Evolutionary conservation across 2,888 invertebrate species (phyloP), one percentile per base, ranked within the genome.

Genomic region (Yponomeuta malinellus): DNA sequence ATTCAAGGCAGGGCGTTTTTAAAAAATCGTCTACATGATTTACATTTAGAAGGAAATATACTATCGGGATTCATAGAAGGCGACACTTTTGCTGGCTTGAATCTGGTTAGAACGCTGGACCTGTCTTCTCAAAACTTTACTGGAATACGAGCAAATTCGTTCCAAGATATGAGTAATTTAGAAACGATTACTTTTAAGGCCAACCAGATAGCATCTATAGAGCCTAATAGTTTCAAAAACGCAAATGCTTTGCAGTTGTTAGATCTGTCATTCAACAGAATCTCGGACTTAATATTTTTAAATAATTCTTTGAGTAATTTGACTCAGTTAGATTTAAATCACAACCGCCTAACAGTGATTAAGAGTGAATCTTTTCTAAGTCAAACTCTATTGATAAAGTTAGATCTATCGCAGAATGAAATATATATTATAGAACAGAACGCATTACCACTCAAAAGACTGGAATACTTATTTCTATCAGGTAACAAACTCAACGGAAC

Each of bases 371-470:
- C 78, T 4, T 90, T 90, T 72, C 65, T 73, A 48, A 81, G 78
- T 64, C 86, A 88, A 76, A 76, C 71, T 3, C 73, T 74, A 15
- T 64, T 91, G n/a, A 80, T 74, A 63, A 82, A 73, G 72, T 73
- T 91, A 70, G 88, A 90, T 72, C 72, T 91, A 69, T 87, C 89
- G 8, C 78, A 77, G 72, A 91, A 91, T 74, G 77, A 74, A 15
- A 89, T 91, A 6, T 72, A 74, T 9, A 72, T 64, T 8, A 81
- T 90, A 69, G 84, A 85, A 73, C 76, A 76, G 71, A 74, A 81
- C 73, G 81, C 88, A 2, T 77, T 90, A 68, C 86, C 91, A 0
- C 75, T 90, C 63, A 71, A 72, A 15, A 88, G 79, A 63, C 77
- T 91, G n/a, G 86, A 90, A 74, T 86, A 83, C 76, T 75, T 91